phyloP scores from a whole-genome alignment of 1,140 invertebrate species.

The Ridgeia piscesae region DNA sequence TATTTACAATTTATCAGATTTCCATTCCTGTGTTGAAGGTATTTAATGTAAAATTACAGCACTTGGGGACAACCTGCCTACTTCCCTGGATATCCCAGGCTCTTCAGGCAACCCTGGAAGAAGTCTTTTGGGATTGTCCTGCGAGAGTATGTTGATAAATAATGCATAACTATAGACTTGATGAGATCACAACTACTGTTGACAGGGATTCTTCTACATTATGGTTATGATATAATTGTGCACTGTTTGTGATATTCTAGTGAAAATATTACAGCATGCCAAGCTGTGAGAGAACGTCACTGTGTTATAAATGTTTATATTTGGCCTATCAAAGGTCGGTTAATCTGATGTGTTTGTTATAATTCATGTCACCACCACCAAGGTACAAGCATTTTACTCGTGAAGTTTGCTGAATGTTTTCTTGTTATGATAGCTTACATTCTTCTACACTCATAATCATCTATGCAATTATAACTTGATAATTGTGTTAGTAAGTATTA shows the following conservation, averaged over 20 bases:
- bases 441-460: neutral
- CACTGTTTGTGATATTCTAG: neutral
- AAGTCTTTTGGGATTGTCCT: too few species aligned
- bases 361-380: too few species aligned
- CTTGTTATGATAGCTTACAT: neutral
- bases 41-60: neutral
- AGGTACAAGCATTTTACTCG: neutral
- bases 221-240: neutral
- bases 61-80: neutral
- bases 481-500: neutral
- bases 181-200: neutral
- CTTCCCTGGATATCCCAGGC: neutral
- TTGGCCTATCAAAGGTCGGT: neutral
- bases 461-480: neutral
- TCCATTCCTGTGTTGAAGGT: neutral
- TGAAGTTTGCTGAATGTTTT: neutral
- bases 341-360: neutral
- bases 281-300: neutral
- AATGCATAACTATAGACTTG: neutral
- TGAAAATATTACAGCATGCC: neutral
- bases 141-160: neutral
- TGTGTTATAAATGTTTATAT: neutral
- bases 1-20: neutral
- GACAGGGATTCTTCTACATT: neutral
- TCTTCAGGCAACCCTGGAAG: too few species aligned